Conservation (phyloP, 2,113 vertebrate species). For the Spea bombifrons region DNA sequence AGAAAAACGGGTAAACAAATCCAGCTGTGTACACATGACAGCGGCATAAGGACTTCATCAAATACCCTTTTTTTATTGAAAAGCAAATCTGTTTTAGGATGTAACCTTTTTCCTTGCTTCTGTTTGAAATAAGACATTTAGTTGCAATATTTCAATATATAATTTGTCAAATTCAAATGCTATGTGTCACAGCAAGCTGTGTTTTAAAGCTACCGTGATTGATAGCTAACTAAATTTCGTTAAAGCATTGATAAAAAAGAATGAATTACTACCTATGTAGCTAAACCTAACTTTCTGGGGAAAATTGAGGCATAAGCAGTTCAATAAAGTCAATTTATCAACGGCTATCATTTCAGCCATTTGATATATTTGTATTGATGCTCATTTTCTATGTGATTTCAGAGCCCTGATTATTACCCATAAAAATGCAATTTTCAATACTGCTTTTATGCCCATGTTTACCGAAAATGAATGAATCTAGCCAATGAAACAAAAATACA, state of each 20-base stretch:
- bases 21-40: constrained; percentile 37
- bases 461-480: too few species aligned
- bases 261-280: constrained; percentile 33
- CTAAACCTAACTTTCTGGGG: constrained; percentile 25
- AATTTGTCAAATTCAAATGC: constrained; percentile 35
- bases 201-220: constrained; percentile 35
- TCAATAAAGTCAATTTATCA: too few species aligned
- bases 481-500: too few species aligned
- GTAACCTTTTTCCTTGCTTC: constrained; percentile 38
- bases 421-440: too few species aligned
- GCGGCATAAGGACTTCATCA: constrained; percentile 34
- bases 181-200: constrained; percentile 19
- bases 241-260: constrained; percentile 45
- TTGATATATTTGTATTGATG: too few species aligned
- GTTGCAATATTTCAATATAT: constrained; percentile 31
- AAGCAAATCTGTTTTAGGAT: constrained; percentile 36
- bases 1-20: constrained; percentile 40
- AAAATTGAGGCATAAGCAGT: not conserved
- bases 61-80: constrained; percentile 29
- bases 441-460: too few species aligned
- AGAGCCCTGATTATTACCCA: too few species aligned
- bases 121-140: constrained; percentile 33
- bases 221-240: constrained; percentile 40
- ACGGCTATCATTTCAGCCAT: too few species aligned
- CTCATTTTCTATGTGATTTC: too few species aligned